Conservation (phyloP, 2,888 invertebrate genomes). For the Augiades crinisus region DNA sequence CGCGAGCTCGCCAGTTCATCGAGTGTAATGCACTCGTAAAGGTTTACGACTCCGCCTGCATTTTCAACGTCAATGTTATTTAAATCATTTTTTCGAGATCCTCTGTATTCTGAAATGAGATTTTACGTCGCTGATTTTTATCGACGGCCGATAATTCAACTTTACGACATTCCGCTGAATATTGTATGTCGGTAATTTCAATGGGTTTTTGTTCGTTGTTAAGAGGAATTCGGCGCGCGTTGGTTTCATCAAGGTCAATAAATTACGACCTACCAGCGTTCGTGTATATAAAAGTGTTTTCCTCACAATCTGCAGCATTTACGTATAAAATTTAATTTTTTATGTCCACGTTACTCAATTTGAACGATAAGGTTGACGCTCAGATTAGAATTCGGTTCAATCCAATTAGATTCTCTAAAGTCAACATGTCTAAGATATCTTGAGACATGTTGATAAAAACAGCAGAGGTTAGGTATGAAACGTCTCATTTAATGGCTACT, state of each 20-base stretch:
- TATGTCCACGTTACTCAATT: no score
- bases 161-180: slow-evolving; percentile 53
- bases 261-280: slow-evolving; percentile 2
- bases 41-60: slow-evolving; percentile 67
- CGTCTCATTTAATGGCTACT: slow-evolving; percentile 9
- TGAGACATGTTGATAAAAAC: not conserved
- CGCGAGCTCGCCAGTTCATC: slow-evolving; percentile 55
- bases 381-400: no score
- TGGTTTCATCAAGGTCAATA: slow-evolving; percentile 28
- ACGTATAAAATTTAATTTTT: no score
- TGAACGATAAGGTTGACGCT: no score
- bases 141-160: slow-evolving; percentile 55
- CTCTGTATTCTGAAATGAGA: slow-evolving; percentile 40
- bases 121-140: slow-evolving; percentile 51
- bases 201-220: slow-evolving; percentile 27
- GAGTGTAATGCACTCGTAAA: slow-evolving; percentile 79
- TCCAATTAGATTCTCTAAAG: no score
- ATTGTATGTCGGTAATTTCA: slow-evolving; percentile 26
- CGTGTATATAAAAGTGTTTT: not conserved
- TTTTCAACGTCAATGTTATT: slow-evolving; percentile 61
- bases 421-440: no score
- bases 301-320: no score
- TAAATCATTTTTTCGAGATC: slow-evolving; percentile 65
- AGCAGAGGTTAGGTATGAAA: not conserved
- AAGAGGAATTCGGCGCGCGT: slow-evolving; percentile 27